Evolutionary conservation across 2,113 vertebrate genomes (phyloP).

Genomic region (Phrynosoma blainvillii): DNA sequence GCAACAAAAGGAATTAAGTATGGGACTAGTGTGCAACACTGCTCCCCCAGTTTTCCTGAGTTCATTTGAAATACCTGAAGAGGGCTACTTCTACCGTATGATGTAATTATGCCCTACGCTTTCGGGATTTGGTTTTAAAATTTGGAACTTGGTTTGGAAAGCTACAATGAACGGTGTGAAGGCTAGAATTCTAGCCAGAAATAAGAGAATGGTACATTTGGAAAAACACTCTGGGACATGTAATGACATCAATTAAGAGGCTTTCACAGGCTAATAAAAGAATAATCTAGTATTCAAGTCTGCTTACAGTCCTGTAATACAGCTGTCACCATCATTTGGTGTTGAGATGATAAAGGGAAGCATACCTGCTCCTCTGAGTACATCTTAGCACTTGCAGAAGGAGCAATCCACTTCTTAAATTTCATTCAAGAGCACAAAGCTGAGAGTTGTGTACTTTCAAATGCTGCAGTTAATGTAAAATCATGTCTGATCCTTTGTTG

Average conservation of each 20-base stretch:
- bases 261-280: not conserved
- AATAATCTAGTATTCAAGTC: not conserved
- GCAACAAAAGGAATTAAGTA: too few species aligned
- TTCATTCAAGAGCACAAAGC: slow-evolving; percentile 39
- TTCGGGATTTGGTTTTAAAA: not conserved
- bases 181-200: not conserved
- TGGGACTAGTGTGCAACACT: not conserved
- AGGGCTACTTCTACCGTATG: not conserved
- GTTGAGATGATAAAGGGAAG: not conserved
- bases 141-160: not conserved
- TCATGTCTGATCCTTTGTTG: slow-evolving; percentile 22
- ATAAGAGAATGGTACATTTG: not conserved
- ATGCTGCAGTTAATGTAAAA: slow-evolving; percentile 41
- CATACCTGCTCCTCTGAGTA: slow-evolving; percentile 26
- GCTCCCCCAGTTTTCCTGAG: too few species aligned
- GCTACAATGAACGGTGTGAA: not conserved
- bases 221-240: not conserved
- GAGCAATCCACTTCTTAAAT: slow-evolving; percentile 9
- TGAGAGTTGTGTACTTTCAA: slow-evolving; percentile 52
- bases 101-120: not conserved
- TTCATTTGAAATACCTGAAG: not conserved
- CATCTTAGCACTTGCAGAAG: not conserved
- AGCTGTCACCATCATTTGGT: not conserved
- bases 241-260: not conserved
- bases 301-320: not conserved